phyloP scores from a whole-genome alignment of 53 echinoderm and acorn worm species.

The Patiria pectinifera region DNA sequence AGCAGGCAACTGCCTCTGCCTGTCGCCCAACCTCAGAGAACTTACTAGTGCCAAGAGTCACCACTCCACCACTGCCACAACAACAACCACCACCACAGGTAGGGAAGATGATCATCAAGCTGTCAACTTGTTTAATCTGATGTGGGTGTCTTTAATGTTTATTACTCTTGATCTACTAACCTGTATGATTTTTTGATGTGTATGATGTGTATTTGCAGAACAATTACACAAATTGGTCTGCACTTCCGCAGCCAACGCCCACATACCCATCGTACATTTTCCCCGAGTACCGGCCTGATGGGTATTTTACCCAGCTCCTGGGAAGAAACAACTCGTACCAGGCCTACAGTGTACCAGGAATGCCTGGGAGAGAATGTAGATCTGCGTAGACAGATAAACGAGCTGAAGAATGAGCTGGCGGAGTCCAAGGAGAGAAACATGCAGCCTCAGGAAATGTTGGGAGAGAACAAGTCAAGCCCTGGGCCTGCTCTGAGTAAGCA shows the following conservation, averaged over 20 bases:
- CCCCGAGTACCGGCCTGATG: conserved; percentile 5
- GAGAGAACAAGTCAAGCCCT: not conserved
- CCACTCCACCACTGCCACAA: conserved; percentile 13
- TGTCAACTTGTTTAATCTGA: conserved; percentile 8
- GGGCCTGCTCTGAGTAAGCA: conserved; percentile 37
- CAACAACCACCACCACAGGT: conserved; percentile 15
- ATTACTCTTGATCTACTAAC: conserved; percentile 17
- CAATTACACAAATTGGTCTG: conserved; percentile 17
- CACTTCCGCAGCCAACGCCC: conserved; percentile 3
- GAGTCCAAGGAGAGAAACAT: conserved; percentile 5
- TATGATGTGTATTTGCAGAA: conserved; percentile 16
- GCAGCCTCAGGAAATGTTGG: conserved; percentile 12
- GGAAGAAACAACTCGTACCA: conserved; percentile 12
- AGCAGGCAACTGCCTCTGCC: conserved; percentile 18
- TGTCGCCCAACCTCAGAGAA: conserved; percentile 15
- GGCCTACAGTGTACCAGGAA: conserved; percentile 25
- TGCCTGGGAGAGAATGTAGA: conserved; percentile 17
- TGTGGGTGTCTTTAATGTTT: conserved; percentile 25
- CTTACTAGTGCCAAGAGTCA: conserved; percentile 13
- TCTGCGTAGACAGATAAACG: not conserved
- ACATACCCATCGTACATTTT: not conserved
- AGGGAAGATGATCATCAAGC: conserved; percentile 24
- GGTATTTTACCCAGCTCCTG: conserved; percentile 24
- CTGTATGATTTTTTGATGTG: conserved; percentile 11
- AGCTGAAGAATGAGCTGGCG: conserved; percentile 17